Percentiles rank a stretch among this genome's conserved stretches.
Evolutionary conservation across 2,113 vertebrate genomes (phyloP).

Genomic region (Romanogobio albipinnatus): DNA sequence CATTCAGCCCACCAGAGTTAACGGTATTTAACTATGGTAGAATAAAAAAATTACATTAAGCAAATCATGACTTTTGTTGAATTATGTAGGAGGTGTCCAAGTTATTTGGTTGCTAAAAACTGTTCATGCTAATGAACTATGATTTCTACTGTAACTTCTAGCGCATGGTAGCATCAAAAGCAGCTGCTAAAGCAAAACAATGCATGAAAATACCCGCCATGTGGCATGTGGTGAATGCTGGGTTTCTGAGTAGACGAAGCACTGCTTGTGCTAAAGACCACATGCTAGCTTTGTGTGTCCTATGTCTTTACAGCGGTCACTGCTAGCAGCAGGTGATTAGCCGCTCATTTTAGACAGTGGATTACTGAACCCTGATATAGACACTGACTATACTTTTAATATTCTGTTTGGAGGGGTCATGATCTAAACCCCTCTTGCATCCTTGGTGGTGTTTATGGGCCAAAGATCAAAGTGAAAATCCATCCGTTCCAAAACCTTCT

Average conservation of each 20-base stretch:
- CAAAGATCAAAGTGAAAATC: constrained; percentile 1
- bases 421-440: not conserved
- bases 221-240: not conserved
- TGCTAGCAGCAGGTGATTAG: not conserved
- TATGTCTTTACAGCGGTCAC: constrained; percentile 6
- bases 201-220: not conserved
- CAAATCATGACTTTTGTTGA: not conserved
- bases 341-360: not conserved
- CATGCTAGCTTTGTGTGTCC: not conserved
- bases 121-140: not conserved
- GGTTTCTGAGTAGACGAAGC: not conserved
- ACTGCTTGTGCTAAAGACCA: not conserved
- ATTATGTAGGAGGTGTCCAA: not conserved
- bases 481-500: not conserved
- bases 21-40: not conserved
- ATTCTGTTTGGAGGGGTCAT: not conserved
- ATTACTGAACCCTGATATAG: constrained; percentile 33
- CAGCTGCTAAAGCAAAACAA: not conserved
- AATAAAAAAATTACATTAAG: not conserved
- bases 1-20: not conserved
- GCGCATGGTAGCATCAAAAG: not conserved
- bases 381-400: not conserved
- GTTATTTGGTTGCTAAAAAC: not conserved
- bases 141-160: not conserved
- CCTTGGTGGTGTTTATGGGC: not conserved